Conservation (phyloP, 2,113 vertebrate species). For the Eira barbara region DNA sequence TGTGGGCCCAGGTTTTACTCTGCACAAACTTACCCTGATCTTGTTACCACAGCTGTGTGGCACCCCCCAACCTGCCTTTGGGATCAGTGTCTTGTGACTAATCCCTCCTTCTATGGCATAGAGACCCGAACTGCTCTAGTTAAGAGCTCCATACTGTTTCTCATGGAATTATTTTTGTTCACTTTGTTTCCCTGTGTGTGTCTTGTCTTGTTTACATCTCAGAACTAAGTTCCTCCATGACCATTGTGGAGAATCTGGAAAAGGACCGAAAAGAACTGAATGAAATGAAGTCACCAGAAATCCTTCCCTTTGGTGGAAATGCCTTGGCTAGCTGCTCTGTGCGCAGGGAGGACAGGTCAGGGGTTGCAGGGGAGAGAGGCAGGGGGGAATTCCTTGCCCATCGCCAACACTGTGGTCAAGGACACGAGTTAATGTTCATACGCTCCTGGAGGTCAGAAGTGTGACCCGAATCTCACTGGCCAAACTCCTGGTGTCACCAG, state of each 20-base stretch:
- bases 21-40: not conserved
- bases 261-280: not conserved
- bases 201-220: not conserved
- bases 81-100: not conserved
- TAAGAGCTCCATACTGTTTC: not conserved
- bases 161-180: not conserved
- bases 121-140: accelerated
- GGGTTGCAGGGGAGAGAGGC: no score
- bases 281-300: not conserved
- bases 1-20: not conserved
- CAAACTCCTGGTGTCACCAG: not conserved
- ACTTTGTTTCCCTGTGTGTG: not conserved
- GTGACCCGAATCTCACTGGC: not conserved
- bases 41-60: not conserved
- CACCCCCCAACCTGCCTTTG: not conserved
- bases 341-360: not conserved
- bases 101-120: not conserved
- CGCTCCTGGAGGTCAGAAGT: not conserved
- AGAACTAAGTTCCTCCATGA: not conserved
- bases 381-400: accelerated
- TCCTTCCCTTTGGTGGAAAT: not conserved
- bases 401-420: not conserved
- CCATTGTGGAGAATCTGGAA: not conserved
- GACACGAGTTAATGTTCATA: not conserved
- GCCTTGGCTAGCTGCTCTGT: not conserved